Percentiles rank a stretch among this genome's conserved stretches.
These are phyloP conservation scores for Ceriagrion tenellum DNA, from an alignment of 2,888 invertebrate species.

Conservation along the genomic window DNA sequence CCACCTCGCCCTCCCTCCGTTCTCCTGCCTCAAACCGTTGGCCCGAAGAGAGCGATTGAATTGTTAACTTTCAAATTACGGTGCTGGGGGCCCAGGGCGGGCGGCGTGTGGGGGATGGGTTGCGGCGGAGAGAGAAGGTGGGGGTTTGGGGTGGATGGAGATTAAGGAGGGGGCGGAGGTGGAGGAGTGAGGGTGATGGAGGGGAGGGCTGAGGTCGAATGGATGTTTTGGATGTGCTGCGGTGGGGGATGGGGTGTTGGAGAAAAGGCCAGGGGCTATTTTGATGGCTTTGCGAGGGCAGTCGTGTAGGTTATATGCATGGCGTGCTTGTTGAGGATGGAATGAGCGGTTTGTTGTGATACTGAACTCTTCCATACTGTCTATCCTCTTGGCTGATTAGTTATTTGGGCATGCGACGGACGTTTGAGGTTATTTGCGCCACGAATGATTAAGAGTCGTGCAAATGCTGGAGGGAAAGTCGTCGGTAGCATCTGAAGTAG, in stretches of 20 bases:
- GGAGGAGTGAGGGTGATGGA: neutral
- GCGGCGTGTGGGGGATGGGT: neutral
- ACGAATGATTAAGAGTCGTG: too few species aligned
- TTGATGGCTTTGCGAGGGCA: neutral
- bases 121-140: neutral
- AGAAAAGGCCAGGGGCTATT: neutral
- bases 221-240: neutral
- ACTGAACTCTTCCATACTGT: too few species aligned
- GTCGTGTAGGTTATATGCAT: neutral
- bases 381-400: too few species aligned
- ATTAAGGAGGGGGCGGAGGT: neutral
- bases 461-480: too few species aligned
- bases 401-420: too few species aligned
- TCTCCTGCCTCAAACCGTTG: neutral
- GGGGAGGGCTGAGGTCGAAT: neutral
- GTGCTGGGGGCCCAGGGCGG: conserved; percentile 14
- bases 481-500: too few species aligned
- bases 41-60: conserved; percentile 51
- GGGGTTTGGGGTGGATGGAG: neutral
- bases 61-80: conserved; percentile 68
- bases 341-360: neutral
- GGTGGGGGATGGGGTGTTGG: neutral
- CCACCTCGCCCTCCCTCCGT: neutral
- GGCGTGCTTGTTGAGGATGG: neutral
- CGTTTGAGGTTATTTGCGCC: too few species aligned